Base-by-base conservation (phyloP, 2,113 vertebrate species). In the Cricetomys ansorgei region DNA sequence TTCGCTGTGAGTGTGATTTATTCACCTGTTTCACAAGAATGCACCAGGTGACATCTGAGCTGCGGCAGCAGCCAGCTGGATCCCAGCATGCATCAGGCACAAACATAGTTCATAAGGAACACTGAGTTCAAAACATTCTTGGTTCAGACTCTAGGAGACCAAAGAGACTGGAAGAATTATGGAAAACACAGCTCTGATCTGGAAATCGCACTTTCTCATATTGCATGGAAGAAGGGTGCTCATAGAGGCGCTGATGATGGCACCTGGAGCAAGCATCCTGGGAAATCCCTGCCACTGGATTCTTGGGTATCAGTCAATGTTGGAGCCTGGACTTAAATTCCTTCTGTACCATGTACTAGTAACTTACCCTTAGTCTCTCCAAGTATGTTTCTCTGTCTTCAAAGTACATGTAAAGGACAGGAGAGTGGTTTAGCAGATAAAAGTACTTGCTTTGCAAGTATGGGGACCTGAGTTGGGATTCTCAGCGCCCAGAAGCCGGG, bases 11-110 rank as follows among this genome's bases (percentile, higher is more conserved):
- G 62, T 48, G n/a, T 94, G 97, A 97, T 97, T 97, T 97, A 97
- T 96, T 96, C 91, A 45, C 80, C 27, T 55, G 0, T 2, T 85
- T 95, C 80, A 94, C 57, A 97, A 97, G 92, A 96, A 97, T 94
- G 95, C n/a, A 8, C 94, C 96, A 98, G 97, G 97, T 97, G 97
- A 96, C 93, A 97, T 95, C 94, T 89, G 97, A 98, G 96, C 96
- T 73, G 43, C 83, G 72, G 92, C 90, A 93, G 96, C 86, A 40
- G 95, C 95, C 95, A 96, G 88, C 90, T 97, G 96, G 92, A 85
- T 97, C 86, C 96, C 65, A 87, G 94, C 94, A 96, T 91, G 96
- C 95, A 96, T 92, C 96, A 96, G 95, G 88, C 88, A 97, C 84
- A 97, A 96, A 96, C 94, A 97, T 91, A 97, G 91, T 95, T 96